Conservation (phyloP, 2,113 vertebrate genomes). For the Salvelinus namaycush region DNA sequence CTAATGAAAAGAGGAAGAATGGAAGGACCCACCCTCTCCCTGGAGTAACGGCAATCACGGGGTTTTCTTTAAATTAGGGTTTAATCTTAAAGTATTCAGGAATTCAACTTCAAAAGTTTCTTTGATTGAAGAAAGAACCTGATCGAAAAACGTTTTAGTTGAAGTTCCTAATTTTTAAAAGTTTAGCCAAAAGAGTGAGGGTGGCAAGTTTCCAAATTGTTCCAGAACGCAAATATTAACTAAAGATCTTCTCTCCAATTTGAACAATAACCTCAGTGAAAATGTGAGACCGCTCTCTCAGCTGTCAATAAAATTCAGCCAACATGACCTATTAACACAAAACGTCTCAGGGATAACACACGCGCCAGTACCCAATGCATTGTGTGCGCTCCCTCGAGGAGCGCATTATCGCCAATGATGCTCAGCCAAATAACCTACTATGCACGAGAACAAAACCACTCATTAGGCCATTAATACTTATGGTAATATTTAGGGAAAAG, state of each 20-base stretch:
- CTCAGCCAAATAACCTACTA: constrained; percentile 43
- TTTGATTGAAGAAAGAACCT: not conserved
- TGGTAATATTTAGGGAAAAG: not conserved
- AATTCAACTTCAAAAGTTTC: not conserved
- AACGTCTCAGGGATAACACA: not conserved
- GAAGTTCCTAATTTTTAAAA: not conserved
- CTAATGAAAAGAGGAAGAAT: constrained; percentile 65
- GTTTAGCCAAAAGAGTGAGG: not conserved
- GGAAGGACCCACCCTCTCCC: constrained; percentile 75
- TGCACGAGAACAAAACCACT: constrained; percentile 30
- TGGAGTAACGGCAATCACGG: constrained; percentile 49
- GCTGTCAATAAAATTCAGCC: not conserved
- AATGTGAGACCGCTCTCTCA: not conserved
- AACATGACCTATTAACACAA: not conserved
- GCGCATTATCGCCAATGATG: constrained; percentile 33
- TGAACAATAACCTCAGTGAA: not conserved
- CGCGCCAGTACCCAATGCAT: not conserved
- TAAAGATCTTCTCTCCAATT: not conserved
- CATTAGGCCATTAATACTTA: not conserved
- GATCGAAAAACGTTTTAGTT: not conserved
- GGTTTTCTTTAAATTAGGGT: constrained; percentile 33
- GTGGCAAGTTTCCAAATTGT: not conserved
- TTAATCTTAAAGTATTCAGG: not conserved
- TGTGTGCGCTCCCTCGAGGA: constrained; percentile 27
- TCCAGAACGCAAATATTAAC: not conserved